Percentiles rank a stretch among this genome's conserved stretches.
phyloP scores from a whole-genome alignment of 2,113 vertebrate genomes.

The Notarius quadriscutis region DNA sequence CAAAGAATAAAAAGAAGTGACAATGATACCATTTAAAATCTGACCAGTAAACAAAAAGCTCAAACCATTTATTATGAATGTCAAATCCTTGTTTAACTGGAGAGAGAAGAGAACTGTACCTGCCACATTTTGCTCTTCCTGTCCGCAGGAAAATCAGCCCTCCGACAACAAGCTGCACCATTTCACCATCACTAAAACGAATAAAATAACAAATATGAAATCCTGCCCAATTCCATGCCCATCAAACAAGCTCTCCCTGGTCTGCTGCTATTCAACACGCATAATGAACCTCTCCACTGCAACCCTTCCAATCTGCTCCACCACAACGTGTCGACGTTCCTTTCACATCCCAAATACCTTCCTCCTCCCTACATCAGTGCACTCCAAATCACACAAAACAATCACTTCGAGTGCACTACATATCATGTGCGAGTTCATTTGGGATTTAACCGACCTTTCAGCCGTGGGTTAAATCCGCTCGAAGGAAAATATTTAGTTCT shows the following conservation, averaged over 20 bases:
- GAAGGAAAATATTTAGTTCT: background rate
- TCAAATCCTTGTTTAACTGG: background rate
- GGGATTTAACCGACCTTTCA: background rate
- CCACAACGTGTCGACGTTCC: slow-evolving; percentile 1
- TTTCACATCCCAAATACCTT: background rate
- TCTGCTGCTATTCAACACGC: background rate
- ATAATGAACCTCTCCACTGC: background rate
- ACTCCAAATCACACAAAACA: background rate
- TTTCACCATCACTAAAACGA: background rate
- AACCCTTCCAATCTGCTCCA: background rate
- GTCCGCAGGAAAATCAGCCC: background rate
- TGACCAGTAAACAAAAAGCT: background rate
- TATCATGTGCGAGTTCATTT: background rate
- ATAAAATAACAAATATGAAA: too few species aligned
- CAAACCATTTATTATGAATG: background rate
- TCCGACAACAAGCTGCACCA: background rate
- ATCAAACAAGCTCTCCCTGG: too few species aligned
- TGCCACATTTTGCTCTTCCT: background rate
- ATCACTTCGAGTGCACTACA: background rate
- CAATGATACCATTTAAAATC: background rate
- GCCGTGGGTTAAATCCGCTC: background rate
- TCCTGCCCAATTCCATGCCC: background rate
- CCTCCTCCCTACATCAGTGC: background rate
- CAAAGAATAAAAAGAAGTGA: too few species aligned
- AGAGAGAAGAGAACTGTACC: background rate